Base-by-base conservation (phyloP, 2,888 invertebrate genomes). In the Plagiodera versicolora region DNA sequence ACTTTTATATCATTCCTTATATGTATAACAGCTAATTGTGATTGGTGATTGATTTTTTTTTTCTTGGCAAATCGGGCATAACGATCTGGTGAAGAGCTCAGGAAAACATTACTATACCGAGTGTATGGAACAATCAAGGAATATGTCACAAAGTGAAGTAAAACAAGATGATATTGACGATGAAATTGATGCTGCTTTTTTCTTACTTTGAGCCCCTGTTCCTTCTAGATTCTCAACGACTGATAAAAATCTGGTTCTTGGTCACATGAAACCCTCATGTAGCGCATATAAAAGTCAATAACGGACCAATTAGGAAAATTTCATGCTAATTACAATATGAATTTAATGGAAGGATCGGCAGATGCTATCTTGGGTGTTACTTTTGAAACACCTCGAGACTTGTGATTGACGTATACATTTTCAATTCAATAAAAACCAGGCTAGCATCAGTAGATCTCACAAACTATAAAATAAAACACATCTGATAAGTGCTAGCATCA, bases 281-380 rank as follows among this genome's bases (percentile, higher is more conserved):
- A 53, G 44, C 44, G 44, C 44, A 53, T 53, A 53, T 44, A 53
- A 53, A 53, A 39, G 53, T 24, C 19, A 53, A 53, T 53, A 61
- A 63, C 55, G 63, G 64, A 66, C 65, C 65, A 66, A 66, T 67
- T 65, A 67, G 55, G 51, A 49, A 47, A 52, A 56, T 66, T 68
- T 67, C 58, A 67, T 59, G 64, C 63, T 70, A 70, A 69, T 70
- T 67, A 70, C 66, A 56, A 67, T 69, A 69, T 71, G 68, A 67
- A 60, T 69, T 70, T 70, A 70, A 70, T 67, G 65, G 61, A 65
- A 56, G 60, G 58, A 66, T 63, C 66, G 39, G 44, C 9, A 58
- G 67, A 67, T 65, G 56, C 46, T 39, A 66, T 65, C 66, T 59
- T 14, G 58, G 63, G 61, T 62, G 66, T 67, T 60, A 60, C 64